These are phyloP conservation scores for Nerophis lumbriciformis DNA, from an alignment of 2,113 vertebrate genomes.

Conservation along the genomic window DNA sequence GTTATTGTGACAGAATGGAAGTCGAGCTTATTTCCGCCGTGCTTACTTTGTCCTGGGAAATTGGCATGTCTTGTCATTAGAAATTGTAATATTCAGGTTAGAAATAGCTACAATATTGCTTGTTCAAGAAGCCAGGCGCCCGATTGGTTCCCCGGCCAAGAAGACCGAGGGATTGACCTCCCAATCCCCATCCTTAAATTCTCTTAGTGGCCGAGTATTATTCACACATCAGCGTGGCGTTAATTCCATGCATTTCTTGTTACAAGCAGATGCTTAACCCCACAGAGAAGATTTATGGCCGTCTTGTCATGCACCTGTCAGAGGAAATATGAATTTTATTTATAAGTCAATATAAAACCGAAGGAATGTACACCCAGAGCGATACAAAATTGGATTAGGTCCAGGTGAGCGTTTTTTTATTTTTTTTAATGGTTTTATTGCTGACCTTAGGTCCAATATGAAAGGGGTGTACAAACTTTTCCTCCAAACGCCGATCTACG, in stretches of 20 bases:
- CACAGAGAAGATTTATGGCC: too few species aligned
- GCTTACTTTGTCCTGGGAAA: slow-evolving; percentile 59
- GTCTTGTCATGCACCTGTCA: too few species aligned
- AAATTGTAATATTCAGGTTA: slow-evolving; percentile 71
- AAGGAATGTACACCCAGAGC: too few species aligned
- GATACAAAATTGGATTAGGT: too few species aligned
- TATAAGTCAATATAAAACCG: too few species aligned
- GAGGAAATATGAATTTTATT: too few species aligned
- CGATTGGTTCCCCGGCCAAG: slow-evolving; percentile 72
- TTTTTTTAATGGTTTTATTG: too few species aligned
- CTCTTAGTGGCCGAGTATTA: slow-evolving; percentile 69
- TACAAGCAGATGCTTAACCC: too few species aligned
- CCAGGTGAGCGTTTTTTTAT: too few species aligned
- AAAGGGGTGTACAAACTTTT: too few species aligned
- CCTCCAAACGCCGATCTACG: too few species aligned
- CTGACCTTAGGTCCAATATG: too few species aligned
- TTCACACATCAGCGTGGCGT: slow-evolving; percentile 66
- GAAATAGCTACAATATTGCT: slow-evolving; percentile 56
- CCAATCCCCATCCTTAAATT: slow-evolving; percentile 69
- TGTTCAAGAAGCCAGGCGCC: slow-evolving; percentile 66
- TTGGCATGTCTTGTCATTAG: slow-evolving; percentile 40
- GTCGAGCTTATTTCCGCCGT: slow-evolving; percentile 47
- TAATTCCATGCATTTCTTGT: slow-evolving; percentile 23
- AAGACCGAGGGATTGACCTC: slow-evolving; percentile 74
- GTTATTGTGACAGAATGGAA: slow-evolving; percentile 54